A percentile compares a stretch with the other conserved stretches of the same genome.
Conservation (phyloP, 2,797 vertebrate genomes). For the Coranthus polyacanthus region DNA sequence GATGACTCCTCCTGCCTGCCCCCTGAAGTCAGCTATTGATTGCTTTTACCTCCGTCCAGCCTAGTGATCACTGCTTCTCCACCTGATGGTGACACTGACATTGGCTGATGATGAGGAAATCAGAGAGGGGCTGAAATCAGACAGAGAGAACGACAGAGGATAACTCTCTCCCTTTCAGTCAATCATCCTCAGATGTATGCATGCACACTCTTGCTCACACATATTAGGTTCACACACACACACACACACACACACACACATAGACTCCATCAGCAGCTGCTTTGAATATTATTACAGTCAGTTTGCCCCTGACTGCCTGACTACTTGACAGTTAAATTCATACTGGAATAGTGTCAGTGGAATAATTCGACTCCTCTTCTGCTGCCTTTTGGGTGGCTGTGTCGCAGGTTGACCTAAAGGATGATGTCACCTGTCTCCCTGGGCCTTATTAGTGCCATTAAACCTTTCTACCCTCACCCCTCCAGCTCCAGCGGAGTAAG, state of each 20-base stretch:
- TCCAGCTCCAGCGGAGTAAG: slow-evolving; percentile 28
- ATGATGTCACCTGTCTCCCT: slow-evolving; percentile 63
- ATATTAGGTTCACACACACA: not conserved
- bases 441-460: slow-evolving; percentile 68
- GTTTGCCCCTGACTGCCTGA: slow-evolving; percentile 15
- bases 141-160: no score
- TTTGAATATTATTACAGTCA: slow-evolving; percentile 56
- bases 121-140: slow-evolving; percentile 45
- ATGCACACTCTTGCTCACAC: not conserved
- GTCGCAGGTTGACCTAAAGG: slow-evolving; percentile 35
- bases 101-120: slow-evolving; percentile 58
- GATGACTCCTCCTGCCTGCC: slow-evolving; percentile 41
- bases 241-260: not conserved
- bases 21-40: slow-evolving; percentile 71
- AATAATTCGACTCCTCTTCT: slow-evolving; percentile 34
- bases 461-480: slow-evolving; percentile 32
- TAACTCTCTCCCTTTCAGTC: slow-evolving; percentile 39
- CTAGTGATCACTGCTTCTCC: slow-evolving; percentile 51
- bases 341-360: slow-evolving; percentile 44
- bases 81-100: slow-evolving; percentile 59
- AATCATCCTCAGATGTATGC: slow-evolving; percentile 28
- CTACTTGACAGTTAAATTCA: slow-evolving; percentile 59
- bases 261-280: slow-evolving; percentile 26
- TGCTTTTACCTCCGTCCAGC: slow-evolving; percentile 53
- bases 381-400: slow-evolving; percentile 22